Conservation (phyloP, 1,140 invertebrate genomes). For the Heliconius eleuchia region DNA sequence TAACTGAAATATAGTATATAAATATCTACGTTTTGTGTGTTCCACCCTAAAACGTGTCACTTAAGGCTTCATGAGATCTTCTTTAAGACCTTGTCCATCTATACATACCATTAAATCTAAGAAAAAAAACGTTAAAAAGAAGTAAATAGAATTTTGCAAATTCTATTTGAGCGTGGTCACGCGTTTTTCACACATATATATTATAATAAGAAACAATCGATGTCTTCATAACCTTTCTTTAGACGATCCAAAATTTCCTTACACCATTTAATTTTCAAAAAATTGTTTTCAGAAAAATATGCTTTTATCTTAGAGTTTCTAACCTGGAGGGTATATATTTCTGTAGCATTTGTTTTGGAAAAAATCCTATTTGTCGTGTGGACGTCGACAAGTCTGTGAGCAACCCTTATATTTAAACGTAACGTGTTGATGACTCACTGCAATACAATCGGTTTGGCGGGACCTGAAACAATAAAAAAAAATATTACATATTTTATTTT, state of each 20-base stretch:
- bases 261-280: constrained; percentile 19
- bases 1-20: not conserved
- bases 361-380: constrained; percentile 59
- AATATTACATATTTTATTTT: no score
- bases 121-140: constrained; percentile 17
- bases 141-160: constrained; percentile 28
- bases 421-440: constrained; percentile 47
- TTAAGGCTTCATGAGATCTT: constrained; percentile 42
- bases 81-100: constrained; percentile 34
- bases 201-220: not conserved
- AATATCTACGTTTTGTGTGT: constrained; percentile 3
- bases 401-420: constrained; percentile 45
- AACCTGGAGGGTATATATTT: constrained; percentile 66
- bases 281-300: constrained; percentile 30
- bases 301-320: constrained; percentile 32
- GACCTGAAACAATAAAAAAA: constrained; percentile 51
- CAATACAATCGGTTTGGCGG: constrained; percentile 55
- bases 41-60: constrained; percentile 9
- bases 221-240: not conserved
- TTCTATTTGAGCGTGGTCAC: constrained; percentile 14
- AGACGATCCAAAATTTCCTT: not conserved
- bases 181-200: not conserved
- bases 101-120: constrained; percentile 7
- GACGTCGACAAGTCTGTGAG: constrained; percentile 69
- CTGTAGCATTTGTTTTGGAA: constrained; percentile 37